These are phyloP conservation scores for Masnerella sp. DNA, from an alignment of 2,888 invertebrate genomes.

Conservation along the genomic window DNA sequence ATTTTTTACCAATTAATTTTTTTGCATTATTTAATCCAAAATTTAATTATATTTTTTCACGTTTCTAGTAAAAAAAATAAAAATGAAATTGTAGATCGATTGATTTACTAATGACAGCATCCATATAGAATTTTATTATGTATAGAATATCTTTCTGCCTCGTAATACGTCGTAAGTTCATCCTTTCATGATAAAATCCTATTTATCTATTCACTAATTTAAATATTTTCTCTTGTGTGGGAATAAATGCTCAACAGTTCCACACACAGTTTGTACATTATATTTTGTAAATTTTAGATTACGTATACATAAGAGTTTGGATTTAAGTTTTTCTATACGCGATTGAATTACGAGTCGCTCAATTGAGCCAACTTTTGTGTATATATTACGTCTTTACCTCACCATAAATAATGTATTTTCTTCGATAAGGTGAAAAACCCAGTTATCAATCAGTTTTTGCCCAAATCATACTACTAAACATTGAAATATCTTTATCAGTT, in stretches of 20 bases:
- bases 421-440: background rate
- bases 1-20: too few relatives aligned
- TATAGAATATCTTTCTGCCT: too few relatives aligned
- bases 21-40: too few relatives aligned
- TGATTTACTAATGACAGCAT: too few relatives aligned
- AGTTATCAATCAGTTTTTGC: conserved; percentile 12
- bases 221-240: background rate
- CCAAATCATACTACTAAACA: background rate
- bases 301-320: conserved; percentile 62
- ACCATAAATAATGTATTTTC: conserved; percentile 6
- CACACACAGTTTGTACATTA: conserved; percentile 63
- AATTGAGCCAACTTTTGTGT: conserved; percentile 33
- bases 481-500: too few relatives aligned
- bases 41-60: too few relatives aligned
- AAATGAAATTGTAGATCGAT: too few relatives aligned
- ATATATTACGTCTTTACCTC: conserved; percentile 49
- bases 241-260: conserved; percentile 11
- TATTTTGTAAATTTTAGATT: conserved; percentile 67
- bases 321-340: conserved; percentile 14
- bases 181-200: conserved; percentile 19
- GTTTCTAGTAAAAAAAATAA: too few relatives aligned
- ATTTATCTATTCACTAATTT: background rate
- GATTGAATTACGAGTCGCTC: conserved; percentile 28
- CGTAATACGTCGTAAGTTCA: conserved; percentile 18
- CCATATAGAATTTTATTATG: too few relatives aligned